A percentile compares a stretch with the other conserved stretches of the same genome.
Evolutionary conservation across 2,797 vertebrate species (phyloP).

Genomic region (Phataginus tetradactyla): DNA sequence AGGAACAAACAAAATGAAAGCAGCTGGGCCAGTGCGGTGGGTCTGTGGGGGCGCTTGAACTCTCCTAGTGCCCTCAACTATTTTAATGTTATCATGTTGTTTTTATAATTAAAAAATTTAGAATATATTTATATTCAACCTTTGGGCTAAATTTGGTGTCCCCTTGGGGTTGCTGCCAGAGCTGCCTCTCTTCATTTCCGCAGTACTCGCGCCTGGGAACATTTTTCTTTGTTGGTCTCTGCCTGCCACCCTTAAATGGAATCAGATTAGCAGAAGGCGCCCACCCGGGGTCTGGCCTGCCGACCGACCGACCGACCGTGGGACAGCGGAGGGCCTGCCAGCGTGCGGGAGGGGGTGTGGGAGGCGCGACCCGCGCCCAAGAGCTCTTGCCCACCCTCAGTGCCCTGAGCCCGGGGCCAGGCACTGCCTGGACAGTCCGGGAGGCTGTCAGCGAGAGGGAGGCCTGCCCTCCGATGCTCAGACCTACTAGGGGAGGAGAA

Average conservation of each 20-base stretch:
- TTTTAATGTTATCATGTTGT: slow-evolving; percentile 47
- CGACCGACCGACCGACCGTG: neutral
- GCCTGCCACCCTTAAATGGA: slow-evolving; percentile 85
- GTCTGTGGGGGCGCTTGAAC: neutral
- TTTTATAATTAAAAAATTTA: slow-evolving; percentile 50
- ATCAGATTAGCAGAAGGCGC: slow-evolving; percentile 79
- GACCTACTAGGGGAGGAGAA: neutral
- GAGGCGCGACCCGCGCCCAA: fast-evolving
- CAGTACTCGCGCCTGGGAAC: slow-evolving; percentile 67
- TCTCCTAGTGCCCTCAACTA: neutral
- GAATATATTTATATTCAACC: slow-evolving; percentile 56
- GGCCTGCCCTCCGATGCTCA: neutral
- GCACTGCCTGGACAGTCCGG: fast-evolving
- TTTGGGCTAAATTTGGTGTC: slow-evolving; percentile 73
- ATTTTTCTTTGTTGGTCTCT: slow-evolving; percentile 62
- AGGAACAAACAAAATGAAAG: neutral
- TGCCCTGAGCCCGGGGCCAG: neutral
- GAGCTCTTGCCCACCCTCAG: neutral
- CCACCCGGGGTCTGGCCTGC: slow-evolving; percentile 66
- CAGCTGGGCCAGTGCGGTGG: too few relatives aligned
- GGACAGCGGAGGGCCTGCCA: slow-evolving; percentile 61
- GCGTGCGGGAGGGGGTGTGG: neutral
- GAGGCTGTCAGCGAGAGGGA: neutral
- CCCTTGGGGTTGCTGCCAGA: slow-evolving; percentile 44
- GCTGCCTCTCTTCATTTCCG: slow-evolving; percentile 43